Evolutionary conservation across 2,797 vertebrate genomes (phyloP).

Genomic region (Lemur catta): DNA sequence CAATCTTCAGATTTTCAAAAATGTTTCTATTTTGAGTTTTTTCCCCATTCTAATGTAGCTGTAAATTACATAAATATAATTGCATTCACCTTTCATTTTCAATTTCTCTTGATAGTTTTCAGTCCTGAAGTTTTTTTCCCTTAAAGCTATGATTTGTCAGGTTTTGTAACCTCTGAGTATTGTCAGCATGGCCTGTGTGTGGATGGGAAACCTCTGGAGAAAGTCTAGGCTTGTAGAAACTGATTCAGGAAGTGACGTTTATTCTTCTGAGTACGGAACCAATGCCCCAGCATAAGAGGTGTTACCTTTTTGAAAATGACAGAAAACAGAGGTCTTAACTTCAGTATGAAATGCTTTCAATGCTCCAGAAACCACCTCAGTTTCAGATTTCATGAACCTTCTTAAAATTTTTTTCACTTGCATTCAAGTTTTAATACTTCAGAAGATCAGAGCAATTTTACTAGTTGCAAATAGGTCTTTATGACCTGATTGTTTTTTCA

Average conservation of each 20-base stretch:
- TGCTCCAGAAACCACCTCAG: neutral
- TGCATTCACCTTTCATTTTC: conserved; percentile 20
- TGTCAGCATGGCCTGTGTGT: neutral
- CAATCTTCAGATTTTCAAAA: neutral
- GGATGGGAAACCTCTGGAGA: neutral
- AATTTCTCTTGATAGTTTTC: conserved; percentile 52
- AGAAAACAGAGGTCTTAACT: conserved; percentile 37
- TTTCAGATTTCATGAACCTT: conserved; percentile 42
- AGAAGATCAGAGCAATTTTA: neutral
- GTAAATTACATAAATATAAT: neutral
- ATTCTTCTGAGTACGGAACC: neutral
- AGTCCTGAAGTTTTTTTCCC: neutral
- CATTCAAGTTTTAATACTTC: neutral
- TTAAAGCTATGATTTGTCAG: conserved; percentile 28
- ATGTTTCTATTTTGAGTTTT: neutral
- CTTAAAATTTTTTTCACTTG: neutral
- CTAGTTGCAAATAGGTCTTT: neutral
- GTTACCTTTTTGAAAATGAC: conserved; percentile 37
- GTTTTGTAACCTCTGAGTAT: neutral
- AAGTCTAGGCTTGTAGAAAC: neutral
- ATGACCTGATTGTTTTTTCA: neutral
- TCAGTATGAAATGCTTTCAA: neutral
- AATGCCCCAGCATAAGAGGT: neutral
- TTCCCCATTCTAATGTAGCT: neutral
- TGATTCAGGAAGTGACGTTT: neutral